phyloP scores from a whole-genome alignment of 2,888 invertebrate species.

The Spisula solida region DNA sequence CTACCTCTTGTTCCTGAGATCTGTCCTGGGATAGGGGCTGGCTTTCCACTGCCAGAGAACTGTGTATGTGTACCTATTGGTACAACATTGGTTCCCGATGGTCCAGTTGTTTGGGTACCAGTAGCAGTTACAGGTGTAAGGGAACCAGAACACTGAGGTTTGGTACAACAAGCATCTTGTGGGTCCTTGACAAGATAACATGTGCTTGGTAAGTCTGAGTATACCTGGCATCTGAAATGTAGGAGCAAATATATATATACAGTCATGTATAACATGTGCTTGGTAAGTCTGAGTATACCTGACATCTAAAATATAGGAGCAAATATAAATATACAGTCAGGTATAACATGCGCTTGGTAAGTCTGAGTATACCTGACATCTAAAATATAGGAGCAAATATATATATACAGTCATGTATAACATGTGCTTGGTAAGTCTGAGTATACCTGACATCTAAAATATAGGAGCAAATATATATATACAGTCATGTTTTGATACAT shows the following conservation, averaged over 20 bases:
- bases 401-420: background rate
- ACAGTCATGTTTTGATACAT: background rate
- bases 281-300: slow-evolving; percentile 76
- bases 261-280: slow-evolving; percentile 62
- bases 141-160: slow-evolving; percentile 73
- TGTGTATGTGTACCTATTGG: slow-evolving; percentile 79
- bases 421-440: slow-evolving; percentile 77
- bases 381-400: slow-evolving; percentile 48
- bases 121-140: slow-evolving; percentile 72
- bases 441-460: slow-evolving; percentile 77
- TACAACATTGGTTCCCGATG: slow-evolving; percentile 75
- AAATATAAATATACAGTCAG: background rate
- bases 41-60: slow-evolving; percentile 75
- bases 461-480: background rate
- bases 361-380: slow-evolving; percentile 78
- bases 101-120: slow-evolving; percentile 70
- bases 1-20: slow-evolving; percentile 71
- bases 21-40: slow-evolving; percentile 53
- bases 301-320: slow-evolving; percentile 73
- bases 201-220: slow-evolving; percentile 75
- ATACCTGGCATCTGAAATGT: slow-evolving; percentile 77
- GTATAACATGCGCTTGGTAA: slow-evolving; percentile 74
- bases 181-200: slow-evolving; percentile 77
- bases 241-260: background rate
- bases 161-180: slow-evolving; percentile 75